Base-by-base conservation (phyloP, 37 sponge, comb jelly and placozoan genomes). In the Chondrilla cf. caribensis region DNA sequence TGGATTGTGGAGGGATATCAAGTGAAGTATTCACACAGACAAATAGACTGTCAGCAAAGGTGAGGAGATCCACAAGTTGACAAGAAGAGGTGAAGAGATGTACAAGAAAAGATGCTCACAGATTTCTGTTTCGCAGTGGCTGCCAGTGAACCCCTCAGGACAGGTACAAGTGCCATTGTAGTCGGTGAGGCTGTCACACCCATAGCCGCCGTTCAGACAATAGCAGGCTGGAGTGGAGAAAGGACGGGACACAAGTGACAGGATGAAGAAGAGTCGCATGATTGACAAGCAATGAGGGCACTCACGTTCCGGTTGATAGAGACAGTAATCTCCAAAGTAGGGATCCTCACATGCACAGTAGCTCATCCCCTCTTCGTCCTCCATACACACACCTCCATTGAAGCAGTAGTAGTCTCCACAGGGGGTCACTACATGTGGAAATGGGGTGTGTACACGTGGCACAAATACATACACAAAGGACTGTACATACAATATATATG, bases 321-420 rank as follows among this genome's bases (percentile, higher is more conserved):
- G 68, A 26, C 68, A 67, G 68, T 67, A 67, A 28, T 67, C 68
- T 67, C 68, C 68, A 67, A 6, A 8, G 35, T 67, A 67, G 2
- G 35, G 35, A 18, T 26, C 35, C 29, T 6, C 2, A 33, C 68
- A 67, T 29, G n/a, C 35, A 33, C 68, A 67, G 4, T 3, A 4
- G 17, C 29, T 33, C 33, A 31, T 29, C 1, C 68, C 68, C n/a
- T 33, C 35, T 67, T 2, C 32, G 29, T 29, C 32, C 4, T 7
- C 32, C 28, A 4, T 33, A 67, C 68, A 67, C 32, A 33, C 15
- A 31, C 68, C 68, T 18, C 35, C 68, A 67, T 67, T 67, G 32
- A 67, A 67, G 33, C 68, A 67, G 68, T 67, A 67, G 68, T 67
- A 67, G 31, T 67, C 68, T 67, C 68, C 68, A 29, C 68, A 67